These are phyloP conservation scores for Urocyon cinereoargenteus DNA, from an alignment of 2,797 vertebrate genomes.

Conservation along the genomic window DNA sequence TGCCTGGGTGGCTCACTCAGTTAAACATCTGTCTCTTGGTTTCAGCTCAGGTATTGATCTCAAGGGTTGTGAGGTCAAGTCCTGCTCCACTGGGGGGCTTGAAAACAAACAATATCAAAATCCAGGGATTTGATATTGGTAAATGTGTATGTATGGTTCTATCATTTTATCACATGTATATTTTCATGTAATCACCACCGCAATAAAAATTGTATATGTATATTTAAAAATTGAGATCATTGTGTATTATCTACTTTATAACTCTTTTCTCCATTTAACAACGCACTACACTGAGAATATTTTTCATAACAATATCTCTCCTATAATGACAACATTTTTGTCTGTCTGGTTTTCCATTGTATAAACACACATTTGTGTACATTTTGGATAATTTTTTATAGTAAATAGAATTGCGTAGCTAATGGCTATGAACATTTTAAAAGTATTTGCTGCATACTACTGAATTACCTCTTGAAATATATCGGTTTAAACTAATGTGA, in stretches of 20 bases:
- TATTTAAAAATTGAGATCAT: background rate
- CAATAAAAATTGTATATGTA: background rate
- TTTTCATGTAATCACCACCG: background rate
- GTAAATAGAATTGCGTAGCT: background rate
- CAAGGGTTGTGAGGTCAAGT: background rate
- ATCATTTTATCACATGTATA: background rate
- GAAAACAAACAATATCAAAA: background rate
- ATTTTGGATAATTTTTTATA: background rate
- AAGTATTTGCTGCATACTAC: background rate
- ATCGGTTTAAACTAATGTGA: background rate
- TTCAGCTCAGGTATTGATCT: background rate
- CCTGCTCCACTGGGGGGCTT: too few relatives aligned
- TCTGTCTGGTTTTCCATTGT: background rate
- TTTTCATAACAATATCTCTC: background rate
- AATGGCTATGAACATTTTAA: background rate
- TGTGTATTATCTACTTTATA: background rate
- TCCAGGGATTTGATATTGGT: background rate
- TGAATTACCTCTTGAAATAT: background rate
- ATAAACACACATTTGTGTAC: background rate
- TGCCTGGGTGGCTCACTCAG: background rate
- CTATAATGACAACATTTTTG: background rate
- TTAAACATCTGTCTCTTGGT: background rate
- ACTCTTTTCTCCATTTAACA: background rate
- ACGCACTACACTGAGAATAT: background rate
- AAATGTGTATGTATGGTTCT: background rate